Conservation (phyloP, 1,140 invertebrate species). For the Palaemon carinicauda region DNA sequence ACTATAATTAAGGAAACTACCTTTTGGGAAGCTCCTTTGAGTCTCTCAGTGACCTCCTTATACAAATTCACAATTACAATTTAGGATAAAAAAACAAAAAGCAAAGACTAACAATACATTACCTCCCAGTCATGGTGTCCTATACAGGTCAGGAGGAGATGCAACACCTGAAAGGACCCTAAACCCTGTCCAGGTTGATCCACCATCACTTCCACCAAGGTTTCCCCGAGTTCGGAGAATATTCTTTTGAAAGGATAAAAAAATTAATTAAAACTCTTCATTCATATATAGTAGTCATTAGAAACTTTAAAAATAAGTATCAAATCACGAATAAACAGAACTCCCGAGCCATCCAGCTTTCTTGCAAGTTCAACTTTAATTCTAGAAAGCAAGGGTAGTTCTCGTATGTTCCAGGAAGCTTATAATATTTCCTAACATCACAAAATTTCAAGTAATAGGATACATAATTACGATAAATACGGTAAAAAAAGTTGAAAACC, state of each 20-base stretch:
- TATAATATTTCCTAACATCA: too few species aligned
- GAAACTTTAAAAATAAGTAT: too few species aligned
- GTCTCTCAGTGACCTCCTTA: too few species aligned
- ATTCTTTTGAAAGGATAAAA: constrained; percentile 76
- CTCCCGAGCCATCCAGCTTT: too few species aligned
- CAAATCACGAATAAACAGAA: too few species aligned
- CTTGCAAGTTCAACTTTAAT: too few species aligned
- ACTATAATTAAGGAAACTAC: too few species aligned
- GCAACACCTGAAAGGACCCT: constrained; percentile 84
- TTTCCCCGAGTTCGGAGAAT: constrained; percentile 93
- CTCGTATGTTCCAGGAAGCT: too few species aligned
- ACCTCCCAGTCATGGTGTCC: constrained; percentile 97
- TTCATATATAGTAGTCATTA: not conserved
- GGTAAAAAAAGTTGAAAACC: not conserved
- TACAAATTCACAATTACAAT: not conserved
- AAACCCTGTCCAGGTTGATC: constrained; percentile 66
- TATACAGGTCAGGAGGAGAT: constrained; percentile 89
- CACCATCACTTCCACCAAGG: constrained; percentile 86
- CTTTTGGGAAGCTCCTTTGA: too few species aligned
- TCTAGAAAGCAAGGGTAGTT: too few species aligned
- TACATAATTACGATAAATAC: too few species aligned
- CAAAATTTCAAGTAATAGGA: too few species aligned
- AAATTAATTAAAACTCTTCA: constrained; percentile 36
- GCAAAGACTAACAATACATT: not conserved
- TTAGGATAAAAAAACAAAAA: not conserved